phyloP scores from a whole-genome alignment of 2,797 vertebrate species.

The Staurois parvus region DNA sequence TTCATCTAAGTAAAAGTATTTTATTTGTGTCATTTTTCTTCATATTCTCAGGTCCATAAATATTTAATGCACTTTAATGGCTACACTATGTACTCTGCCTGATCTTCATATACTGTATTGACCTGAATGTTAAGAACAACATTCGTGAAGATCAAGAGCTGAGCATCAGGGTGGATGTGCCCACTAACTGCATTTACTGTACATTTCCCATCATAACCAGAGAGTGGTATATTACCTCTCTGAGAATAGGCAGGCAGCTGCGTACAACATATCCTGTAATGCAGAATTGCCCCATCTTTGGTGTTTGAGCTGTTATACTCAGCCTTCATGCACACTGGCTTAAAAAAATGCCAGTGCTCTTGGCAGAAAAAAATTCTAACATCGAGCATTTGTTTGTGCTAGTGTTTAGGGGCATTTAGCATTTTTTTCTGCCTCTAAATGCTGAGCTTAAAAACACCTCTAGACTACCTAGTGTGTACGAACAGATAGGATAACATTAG shows the following conservation, averaged over 20 bases:
- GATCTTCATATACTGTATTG: neutral
- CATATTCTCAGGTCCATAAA: constrained; percentile 23
- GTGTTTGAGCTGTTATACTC: too few relatives aligned
- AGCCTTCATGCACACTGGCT: too few relatives aligned
- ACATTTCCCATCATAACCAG: too few relatives aligned
- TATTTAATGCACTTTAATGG: constrained; percentile 16
- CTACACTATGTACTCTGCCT: constrained; percentile 13
- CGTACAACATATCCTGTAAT: neutral
- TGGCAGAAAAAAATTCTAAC: too few relatives aligned
- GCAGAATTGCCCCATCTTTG: neutral
- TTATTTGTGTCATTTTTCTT: constrained; percentile 31
- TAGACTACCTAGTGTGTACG: too few relatives aligned
- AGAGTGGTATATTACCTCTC: neutral
- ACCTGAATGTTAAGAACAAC: neutral
- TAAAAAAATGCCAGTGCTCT: too few relatives aligned
- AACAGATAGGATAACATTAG: too few relatives aligned
- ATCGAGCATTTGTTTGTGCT: too few relatives aligned
- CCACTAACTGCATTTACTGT: neutral
- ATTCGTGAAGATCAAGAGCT: constrained; percentile 9
- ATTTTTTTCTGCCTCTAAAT: too few relatives aligned
- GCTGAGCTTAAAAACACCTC: too few relatives aligned
- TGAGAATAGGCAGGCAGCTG: neutral
- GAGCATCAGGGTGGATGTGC: neutral
- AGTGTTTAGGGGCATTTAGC: too few relatives aligned
- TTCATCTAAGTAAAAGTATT: constrained; percentile 17